Percentiles rank a stretch among this genome's conserved stretches.
phyloP scores from a whole-genome alignment of 2,888 invertebrate species.

The Ochlodes sylvanus region DNA sequence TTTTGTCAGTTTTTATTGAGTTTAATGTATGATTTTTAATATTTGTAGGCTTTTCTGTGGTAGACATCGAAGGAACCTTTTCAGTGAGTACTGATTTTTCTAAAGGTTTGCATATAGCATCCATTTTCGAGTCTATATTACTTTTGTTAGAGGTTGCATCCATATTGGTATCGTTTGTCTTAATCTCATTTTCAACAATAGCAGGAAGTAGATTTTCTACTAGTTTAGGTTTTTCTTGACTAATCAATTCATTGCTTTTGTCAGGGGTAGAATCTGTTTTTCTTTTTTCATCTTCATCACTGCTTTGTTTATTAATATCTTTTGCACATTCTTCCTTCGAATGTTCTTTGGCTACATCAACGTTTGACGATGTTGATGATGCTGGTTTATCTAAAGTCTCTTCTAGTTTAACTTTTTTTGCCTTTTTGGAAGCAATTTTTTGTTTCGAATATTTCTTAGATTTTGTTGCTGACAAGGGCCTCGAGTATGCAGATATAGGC shows the following conservation, averaged over 20 bases:
- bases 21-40: conserved; percentile 21
- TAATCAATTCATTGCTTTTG: conserved; percentile 19
- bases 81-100: conserved; percentile 16
- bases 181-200: neutral
- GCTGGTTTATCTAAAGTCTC: conserved; percentile 25
- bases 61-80: neutral
- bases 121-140: conserved; percentile 7
- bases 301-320: conserved; percentile 29
- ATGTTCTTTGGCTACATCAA: conserved; percentile 13
- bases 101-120: neutral
- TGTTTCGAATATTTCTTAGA: conserved; percentile 63
- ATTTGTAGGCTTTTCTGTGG: conserved; percentile 48
- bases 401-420: conserved; percentile 42
- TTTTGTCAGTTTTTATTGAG: conserved; percentile 14
- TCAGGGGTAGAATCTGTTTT: neutral
- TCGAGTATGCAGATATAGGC: conserved; percentile 80
- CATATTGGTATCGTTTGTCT: conserved; percentile 1
- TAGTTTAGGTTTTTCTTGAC: conserved; percentile 1
- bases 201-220: neutral
- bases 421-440: conserved; percentile 50
- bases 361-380: neutral
- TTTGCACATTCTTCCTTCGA: conserved; percentile 16
- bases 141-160: conserved; percentile 7
- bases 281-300: conserved; percentile 15
- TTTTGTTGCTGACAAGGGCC: conserved; percentile 69